Evolutionary conservation across 2,888 invertebrate species (phyloP), one percentile per base, ranked within the genome.

Genomic region (Alviniconcha strummeri): DNA sequence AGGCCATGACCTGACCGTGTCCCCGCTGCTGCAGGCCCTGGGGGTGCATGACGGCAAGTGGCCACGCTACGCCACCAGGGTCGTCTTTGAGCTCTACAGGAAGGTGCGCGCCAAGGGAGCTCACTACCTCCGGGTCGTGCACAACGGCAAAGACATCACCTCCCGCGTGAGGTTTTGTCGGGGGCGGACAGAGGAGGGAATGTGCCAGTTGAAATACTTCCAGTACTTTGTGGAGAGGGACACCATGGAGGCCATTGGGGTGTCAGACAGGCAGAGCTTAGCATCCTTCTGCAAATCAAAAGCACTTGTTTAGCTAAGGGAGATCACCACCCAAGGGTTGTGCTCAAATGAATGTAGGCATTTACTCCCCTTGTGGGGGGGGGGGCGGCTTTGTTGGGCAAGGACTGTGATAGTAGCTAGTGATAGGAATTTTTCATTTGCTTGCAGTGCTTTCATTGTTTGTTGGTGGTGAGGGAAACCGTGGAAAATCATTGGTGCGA

Each of bases 1-100:
- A 0, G 98, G 98, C 0, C 98, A 98, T 90, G 98, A 98, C 93
- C 96, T 97, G 91, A 98, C 98, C 0, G 92, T 98, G 69, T 97
- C 97, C 90, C 97, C 97, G 87, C 94, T 98, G 69, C 95, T 97
- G 2, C 95, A 96, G 4, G 97, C 97, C 0, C 92, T 98, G 79
- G 98, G 98, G 0, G 93, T 97, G 5, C 92, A 94, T 74, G 94
- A 95, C 85, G 94, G 94, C 78, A 93, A 91, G 83, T 94, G 96
- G 86, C 96, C 98, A 77, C 96, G 96, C 54, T 99, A 98, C 93
- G 98, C 97, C 0, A 96, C 98, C 0, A 95, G 98, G 82, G 95
- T 98, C 89, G 95, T 97, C 4, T 96, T 98, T 88, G 98, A 99
- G 94, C 96, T 98, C 0, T 98, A 97, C 90, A 88, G 85, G n/a